phyloP scores from a whole-genome alignment of 2,797 vertebrate species.

The Calcarius lapponicus region DNA sequence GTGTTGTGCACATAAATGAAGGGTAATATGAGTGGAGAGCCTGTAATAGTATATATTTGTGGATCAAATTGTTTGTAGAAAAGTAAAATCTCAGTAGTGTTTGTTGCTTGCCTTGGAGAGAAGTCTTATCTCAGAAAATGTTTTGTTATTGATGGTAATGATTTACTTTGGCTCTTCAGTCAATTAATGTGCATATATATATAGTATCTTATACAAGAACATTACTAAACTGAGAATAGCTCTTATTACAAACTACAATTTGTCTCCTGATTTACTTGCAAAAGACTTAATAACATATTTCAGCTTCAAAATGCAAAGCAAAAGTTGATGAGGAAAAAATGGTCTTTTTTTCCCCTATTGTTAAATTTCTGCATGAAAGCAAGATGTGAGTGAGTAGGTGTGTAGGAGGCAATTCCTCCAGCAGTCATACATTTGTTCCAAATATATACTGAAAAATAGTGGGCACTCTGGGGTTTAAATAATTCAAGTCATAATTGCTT shows the following conservation, averaged over 20 bases:
- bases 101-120: neutral
- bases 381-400: neutral
- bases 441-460: slow-evolving; percentile 12
- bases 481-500: neutral
- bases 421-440: slow-evolving; percentile 20
- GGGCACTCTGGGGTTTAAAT: neutral
- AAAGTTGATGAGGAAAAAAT: neutral
- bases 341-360: neutral
- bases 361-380: neutral
- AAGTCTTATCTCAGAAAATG: neutral
- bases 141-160: neutral
- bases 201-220: neutral
- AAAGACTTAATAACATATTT: neutral
- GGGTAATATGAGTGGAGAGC: neutral
- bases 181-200: neutral
- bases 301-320: slow-evolving; percentile 9
- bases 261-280: neutral
- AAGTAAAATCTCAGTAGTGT: neutral
- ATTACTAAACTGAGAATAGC: neutral
- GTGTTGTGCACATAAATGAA: neutral
- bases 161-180: neutral
- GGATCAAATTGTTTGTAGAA: neutral
- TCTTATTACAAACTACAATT: neutral
- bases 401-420: slow-evolving; percentile 30
- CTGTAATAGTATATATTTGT: neutral